These are phyloP conservation scores for Porites rus DNA, from an alignment of 92 coral and sea anemone species.

Conservation along the genomic window DNA sequence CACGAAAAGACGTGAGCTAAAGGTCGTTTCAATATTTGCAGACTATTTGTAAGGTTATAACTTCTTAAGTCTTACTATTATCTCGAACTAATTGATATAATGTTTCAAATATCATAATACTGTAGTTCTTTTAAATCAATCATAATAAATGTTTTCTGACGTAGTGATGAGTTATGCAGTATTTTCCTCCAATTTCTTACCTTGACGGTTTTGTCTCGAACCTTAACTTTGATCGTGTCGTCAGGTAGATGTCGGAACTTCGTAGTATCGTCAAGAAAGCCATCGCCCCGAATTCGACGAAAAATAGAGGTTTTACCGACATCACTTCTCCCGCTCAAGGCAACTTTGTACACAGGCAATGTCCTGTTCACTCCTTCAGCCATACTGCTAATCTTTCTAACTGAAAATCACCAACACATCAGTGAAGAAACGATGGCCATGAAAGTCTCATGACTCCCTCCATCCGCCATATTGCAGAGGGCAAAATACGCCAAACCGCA, in stretches of 20 bases:
- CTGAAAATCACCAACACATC: not conserved
- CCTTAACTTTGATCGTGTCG: conserved; percentile 15
- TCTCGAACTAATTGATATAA: no score
- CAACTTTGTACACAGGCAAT: conserved; percentile 57
- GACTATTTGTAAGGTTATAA: no score
- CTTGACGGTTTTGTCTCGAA: conserved; percentile 6
- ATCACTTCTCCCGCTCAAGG: conserved; percentile 55
- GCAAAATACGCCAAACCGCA: no score
- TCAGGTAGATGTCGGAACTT: conserved; percentile 25
- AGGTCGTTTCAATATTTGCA: no score
- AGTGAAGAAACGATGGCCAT: not conserved
- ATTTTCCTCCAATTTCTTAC: not conserved
- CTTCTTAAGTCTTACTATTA: no score
- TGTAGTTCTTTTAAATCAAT: no score
- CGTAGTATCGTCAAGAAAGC: conserved; percentile 30
- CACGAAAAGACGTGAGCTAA: no score
- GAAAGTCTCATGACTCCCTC: not conserved
- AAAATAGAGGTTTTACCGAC: conserved; percentile 84
- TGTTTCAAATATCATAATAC: no score
- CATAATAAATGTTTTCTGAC: not conserved
- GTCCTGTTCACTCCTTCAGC: not conserved
- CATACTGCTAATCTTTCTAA: not conserved
- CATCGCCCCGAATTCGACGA: conserved; percentile 59
- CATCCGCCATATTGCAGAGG: not conserved
- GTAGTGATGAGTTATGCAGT: not conserved